Evolutionary conservation across 2,888 invertebrate species (phyloP).

Genomic region (Drosophila anomelani): DNA sequence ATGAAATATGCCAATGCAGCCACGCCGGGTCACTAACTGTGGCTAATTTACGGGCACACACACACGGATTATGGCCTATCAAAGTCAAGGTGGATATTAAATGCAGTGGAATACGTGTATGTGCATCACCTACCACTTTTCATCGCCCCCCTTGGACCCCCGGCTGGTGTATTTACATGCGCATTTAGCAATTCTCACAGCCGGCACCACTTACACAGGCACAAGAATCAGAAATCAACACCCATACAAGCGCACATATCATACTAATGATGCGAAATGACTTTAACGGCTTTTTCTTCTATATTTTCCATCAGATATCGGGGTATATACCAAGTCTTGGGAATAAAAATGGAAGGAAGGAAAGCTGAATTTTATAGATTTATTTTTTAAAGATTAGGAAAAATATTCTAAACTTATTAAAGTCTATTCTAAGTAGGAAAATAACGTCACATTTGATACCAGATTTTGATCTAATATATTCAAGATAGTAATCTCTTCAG

Average conservation of each 20-base stretch:
- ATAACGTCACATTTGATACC: neutral
- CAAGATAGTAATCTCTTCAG: neutral
- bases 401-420: neutral
- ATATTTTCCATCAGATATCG: neutral
- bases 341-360: neutral
- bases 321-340: constrained; percentile 23
- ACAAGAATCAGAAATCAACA: constrained; percentile 64
- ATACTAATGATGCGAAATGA: constrained; percentile 83
- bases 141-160: neutral
- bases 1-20: constrained; percentile 79
- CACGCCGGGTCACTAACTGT: constrained; percentile 76
- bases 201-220: constrained; percentile 42
- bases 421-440: neutral
- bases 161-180: constrained; percentile 43
- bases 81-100: constrained; percentile 80
- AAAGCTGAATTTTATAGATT: neutral
- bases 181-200: constrained; percentile 74
- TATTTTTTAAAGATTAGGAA: neutral
- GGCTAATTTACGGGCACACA: constrained; percentile 70
- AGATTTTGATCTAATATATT: no score
- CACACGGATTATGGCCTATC: constrained; percentile 70
- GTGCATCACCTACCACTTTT: constrained; percentile 41
- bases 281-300: constrained; percentile 78
- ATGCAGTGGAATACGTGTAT: constrained; percentile 66
- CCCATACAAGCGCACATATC: constrained; percentile 70